Percentiles rank a stretch among this genome's conserved stretches.
These are phyloP conservation scores for Ambastaia sidthimunki DNA, from an alignment of 2,797 vertebrate species.

Conservation along the genomic window DNA sequence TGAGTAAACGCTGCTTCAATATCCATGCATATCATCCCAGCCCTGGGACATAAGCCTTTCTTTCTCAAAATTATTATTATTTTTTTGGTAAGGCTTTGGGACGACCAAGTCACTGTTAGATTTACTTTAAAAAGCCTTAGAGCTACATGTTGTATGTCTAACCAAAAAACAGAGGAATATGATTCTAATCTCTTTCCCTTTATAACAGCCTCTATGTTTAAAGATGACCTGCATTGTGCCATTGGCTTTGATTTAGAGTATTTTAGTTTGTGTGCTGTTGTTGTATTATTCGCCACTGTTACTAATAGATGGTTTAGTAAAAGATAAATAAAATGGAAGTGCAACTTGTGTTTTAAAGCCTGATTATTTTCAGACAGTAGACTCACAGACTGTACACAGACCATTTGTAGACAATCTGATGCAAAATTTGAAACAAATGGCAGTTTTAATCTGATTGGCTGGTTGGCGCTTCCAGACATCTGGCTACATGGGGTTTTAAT, in stretches of 20 bases:
- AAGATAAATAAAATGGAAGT: neutral
- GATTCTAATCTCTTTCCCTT: conserved; percentile 38
- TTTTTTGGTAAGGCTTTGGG: neutral
- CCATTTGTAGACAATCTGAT: neutral
- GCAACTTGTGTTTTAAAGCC: neutral
- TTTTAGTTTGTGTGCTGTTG: neutral
- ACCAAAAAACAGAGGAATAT: conserved; percentile 39
- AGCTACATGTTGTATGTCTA: conserved; percentile 28
- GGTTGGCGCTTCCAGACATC: too few species aligned
- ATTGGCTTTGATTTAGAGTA: conserved; percentile 12
- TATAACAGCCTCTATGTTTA: conserved; percentile 15
- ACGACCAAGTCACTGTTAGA: conserved; percentile 12
- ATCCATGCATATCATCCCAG: conserved; percentile 16
- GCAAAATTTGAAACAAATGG: too few species aligned
- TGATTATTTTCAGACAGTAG: neutral
- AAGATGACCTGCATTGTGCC: neutral
- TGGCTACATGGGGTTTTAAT: too few species aligned
- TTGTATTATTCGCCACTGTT: neutral
- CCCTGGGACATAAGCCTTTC: conserved; percentile 13
- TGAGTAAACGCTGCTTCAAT: conserved; percentile 5
- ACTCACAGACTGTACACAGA: neutral
- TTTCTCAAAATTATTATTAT: conserved; percentile 17
- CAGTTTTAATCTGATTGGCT: too few species aligned
- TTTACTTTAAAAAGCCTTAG: conserved; percentile 38
- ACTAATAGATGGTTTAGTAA: too few species aligned